A percentile compares a stretch with the other conserved stretches of the same genome.
phyloP scores from a whole-genome alignment of 2,113 vertebrate genomes.

The Tragelaphus imberbis region DNA sequence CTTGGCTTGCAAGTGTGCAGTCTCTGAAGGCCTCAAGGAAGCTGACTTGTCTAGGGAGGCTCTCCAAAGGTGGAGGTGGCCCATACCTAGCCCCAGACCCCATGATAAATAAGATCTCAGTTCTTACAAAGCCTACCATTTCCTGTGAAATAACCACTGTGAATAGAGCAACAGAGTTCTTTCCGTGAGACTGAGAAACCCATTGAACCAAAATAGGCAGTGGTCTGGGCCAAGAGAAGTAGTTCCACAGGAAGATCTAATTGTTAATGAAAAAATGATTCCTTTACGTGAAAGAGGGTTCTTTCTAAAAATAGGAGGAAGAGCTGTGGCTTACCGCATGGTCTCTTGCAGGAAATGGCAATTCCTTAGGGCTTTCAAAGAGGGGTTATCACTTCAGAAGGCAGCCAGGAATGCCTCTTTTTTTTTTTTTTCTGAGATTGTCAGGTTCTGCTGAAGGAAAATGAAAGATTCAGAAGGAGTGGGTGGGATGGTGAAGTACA shows the following conservation, averaged over 20 bases:
- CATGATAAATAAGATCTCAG: not conserved
- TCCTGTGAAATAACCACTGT: not conserved
- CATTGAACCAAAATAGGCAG: not conserved
- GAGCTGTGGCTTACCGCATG: not conserved
- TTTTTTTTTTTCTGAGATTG: not conserved
- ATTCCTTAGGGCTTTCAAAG: constrained; percentile 6
- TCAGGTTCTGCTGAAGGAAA: not conserved
- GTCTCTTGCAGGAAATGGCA: constrained; percentile 4
- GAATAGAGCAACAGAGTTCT: not conserved
- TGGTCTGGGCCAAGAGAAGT: not conserved
- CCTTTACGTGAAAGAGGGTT: not conserved
- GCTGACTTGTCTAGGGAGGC: not conserved
- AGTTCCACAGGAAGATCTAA: not conserved
- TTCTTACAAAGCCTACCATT: not conserved
- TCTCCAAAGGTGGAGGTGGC: not conserved
- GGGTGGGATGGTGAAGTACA: not conserved
- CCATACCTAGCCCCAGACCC: not conserved
- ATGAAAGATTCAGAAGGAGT: not conserved
- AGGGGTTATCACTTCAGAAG: not conserved
- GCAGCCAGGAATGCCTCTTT: not conserved
- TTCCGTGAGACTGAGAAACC: not conserved
- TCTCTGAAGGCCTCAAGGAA: not conserved
- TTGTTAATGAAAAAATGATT: constrained; percentile 27
- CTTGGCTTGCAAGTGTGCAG: not conserved
- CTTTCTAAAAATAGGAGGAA: not conserved